phyloP scores from a whole-genome alignment of 2,888 invertebrate species.

The Pterobdella sp. region DNA sequence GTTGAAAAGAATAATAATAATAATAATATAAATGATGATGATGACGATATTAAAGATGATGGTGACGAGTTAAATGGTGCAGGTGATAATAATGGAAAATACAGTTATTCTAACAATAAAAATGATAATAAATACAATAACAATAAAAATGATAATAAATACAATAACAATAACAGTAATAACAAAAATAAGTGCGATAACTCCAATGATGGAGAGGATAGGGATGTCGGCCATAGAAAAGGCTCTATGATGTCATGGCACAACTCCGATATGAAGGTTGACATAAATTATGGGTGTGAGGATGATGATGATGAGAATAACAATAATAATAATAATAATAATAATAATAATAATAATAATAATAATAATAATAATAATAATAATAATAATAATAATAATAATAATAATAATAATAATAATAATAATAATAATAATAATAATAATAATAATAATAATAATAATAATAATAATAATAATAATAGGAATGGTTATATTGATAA shows the following conservation, averaged over 20 bases:
- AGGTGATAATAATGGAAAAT: too few species aligned
- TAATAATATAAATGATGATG: background rate
- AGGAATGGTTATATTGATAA: constrained; percentile 2
- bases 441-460: background rate
- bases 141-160: too few species aligned
- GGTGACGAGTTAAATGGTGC: too few species aligned
- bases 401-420: background rate
- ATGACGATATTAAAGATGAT: background rate
- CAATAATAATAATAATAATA: constrained; percentile 8
- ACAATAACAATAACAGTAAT: too few species aligned
- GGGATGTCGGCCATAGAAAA: too few species aligned
- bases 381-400: constrained; percentile 12
- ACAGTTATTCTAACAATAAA: too few species aligned
- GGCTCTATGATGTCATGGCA: too few species aligned
- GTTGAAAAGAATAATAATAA: background rate
- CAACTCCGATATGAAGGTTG: too few species aligned
- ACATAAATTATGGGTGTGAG: too few species aligned
- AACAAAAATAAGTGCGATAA: too few species aligned
- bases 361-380: background rate
- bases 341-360: background rate
- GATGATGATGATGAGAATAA: constrained; percentile 4
- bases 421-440: background rate
- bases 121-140: too few species aligned
- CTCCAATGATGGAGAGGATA: too few species aligned
- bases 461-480: background rate